Percentiles rank a stretch among this genome's conserved stretches.
phyloP scores from a whole-genome alignment of 2,113 vertebrate genomes.

The Chiloscyllium plagiosum region DNA sequence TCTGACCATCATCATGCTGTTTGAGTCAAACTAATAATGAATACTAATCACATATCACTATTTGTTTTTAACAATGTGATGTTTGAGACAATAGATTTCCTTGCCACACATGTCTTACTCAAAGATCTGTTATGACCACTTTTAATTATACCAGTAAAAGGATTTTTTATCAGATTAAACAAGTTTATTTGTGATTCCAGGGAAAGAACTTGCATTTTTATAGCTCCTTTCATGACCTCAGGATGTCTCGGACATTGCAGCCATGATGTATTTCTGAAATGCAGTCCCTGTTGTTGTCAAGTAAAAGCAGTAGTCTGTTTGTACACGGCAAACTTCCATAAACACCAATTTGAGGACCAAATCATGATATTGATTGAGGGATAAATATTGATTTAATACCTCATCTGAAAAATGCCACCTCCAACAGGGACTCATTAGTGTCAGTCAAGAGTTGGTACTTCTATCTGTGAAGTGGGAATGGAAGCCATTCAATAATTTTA shows the following conservation, averaged over 20 bases:
- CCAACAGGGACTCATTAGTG: not conserved
- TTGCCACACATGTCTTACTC: not conserved
- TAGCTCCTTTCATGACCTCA: not conserved
- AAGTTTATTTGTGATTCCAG: not conserved
- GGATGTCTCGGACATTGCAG: not conserved
- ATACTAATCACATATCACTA: not conserved
- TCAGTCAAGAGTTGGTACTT: not conserved
- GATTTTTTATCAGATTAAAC: not conserved
- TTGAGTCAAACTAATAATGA: not conserved
- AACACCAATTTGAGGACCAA: not conserved
- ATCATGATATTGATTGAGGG: not conserved
- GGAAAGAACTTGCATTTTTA: not conserved
- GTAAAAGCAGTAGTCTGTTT: not conserved
- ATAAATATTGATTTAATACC: conserved; percentile 5
- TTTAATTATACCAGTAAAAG: not conserved
- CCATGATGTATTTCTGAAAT: not conserved
- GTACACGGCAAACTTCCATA: not conserved
- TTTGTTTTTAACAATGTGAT: not conserved
- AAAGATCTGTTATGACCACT: not conserved
- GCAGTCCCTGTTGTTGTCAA: not conserved
- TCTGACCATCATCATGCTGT: not conserved
- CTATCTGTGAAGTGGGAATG: not conserved
- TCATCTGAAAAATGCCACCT: not conserved
- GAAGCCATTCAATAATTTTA: conserved; percentile 16
- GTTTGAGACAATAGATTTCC: not conserved